These are phyloP conservation scores for Anomalospiza imberbis DNA, from an alignment of 2,797 vertebrate species.

Conservation along the genomic window DNA sequence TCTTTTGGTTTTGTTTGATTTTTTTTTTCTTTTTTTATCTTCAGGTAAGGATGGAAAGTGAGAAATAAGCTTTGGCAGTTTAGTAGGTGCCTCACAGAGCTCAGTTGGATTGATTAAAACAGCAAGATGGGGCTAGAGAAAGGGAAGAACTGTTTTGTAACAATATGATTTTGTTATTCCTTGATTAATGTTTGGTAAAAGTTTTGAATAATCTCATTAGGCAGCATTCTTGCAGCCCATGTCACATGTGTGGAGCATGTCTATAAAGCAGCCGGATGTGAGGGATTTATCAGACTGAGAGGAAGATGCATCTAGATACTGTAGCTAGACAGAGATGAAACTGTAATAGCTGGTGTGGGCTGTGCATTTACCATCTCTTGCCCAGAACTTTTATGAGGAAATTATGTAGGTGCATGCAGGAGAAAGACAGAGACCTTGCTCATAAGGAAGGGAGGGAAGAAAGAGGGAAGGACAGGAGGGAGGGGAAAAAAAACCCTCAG, in stretches of 20 bases:
- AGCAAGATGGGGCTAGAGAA: neutral
- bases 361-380: neutral
- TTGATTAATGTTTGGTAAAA: neutral
- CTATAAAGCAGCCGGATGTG: neutral
- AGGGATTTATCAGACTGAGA: neutral
- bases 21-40: neutral
- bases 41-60: neutral
- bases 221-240: neutral
- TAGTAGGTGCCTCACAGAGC: neutral
- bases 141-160: neutral
- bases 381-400: neutral
- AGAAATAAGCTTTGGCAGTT: neutral
- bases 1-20: neutral
- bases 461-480: too few relatives aligned
- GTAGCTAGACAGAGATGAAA: neutral
- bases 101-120: neutral
- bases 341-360: neutral
- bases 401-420: neutral
- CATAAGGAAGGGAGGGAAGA: too few relatives aligned
- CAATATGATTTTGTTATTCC: neutral
- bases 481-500: accelerated
- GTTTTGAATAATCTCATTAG: neutral
- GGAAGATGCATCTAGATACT: neutral
- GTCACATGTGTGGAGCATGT: neutral
- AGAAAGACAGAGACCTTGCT: neutral